Evolutionary conservation across 1,140 invertebrate genomes (phyloP).

Genomic region (Phymorhynchus buccinoides): DNA sequence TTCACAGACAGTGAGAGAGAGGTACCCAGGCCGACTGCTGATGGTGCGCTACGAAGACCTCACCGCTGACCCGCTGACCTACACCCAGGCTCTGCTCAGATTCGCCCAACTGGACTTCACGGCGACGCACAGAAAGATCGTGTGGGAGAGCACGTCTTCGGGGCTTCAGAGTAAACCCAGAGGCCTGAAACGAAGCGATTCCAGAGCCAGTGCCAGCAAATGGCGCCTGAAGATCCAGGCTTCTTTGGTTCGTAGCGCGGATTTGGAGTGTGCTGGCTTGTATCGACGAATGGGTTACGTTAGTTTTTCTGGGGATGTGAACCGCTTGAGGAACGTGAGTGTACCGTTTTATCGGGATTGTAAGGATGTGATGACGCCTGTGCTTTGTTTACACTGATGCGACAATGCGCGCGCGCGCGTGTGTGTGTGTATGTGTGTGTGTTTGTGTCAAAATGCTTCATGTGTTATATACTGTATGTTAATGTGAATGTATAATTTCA

Average conservation of each 20-base stretch:
- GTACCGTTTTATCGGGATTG: not conserved
- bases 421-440: too few relatives aligned
- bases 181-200: not conserved
- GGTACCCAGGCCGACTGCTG: constrained; percentile 1
- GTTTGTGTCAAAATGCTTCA: too few relatives aligned
- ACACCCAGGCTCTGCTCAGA: not conserved
- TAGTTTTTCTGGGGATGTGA: not conserved
- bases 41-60: constrained; percentile 8
- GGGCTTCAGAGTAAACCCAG: not conserved
- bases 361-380: too few relatives aligned
- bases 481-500: too few relatives aligned
- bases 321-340: not conserved
- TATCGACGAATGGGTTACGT: not conserved
- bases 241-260: not conserved
- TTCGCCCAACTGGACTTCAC: not conserved
- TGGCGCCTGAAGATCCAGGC: not conserved
- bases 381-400: too few relatives aligned
- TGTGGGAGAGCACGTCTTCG: not conserved
- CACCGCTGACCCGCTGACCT: not conserved
- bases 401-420: too few relatives aligned
- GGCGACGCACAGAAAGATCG: not conserved
- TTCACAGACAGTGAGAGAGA: not conserved
- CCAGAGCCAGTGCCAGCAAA: not conserved
- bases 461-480: too few relatives aligned
- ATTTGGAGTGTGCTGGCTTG: not conserved